Evolutionary conservation across 2,113 vertebrate genomes (phyloP).

Genomic region (Sinocyclocheilus anshuiensis): DNA sequence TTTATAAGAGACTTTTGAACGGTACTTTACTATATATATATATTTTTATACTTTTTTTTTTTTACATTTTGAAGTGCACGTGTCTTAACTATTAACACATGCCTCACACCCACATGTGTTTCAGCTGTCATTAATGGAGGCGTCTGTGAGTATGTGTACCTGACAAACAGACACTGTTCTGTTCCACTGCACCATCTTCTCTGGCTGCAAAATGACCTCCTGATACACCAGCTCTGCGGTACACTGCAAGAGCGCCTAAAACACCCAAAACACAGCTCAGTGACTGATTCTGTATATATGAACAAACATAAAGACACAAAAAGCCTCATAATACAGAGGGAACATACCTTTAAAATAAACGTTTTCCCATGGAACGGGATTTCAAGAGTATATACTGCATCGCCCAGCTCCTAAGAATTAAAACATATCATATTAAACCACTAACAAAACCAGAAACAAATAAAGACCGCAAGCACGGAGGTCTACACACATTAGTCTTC

Average conservation of each 20-base stretch:
- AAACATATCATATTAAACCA: conserved; percentile 8
- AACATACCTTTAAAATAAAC: conserved; percentile 93
- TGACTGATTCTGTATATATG: neutral
- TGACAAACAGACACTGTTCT: conserved; percentile 89
- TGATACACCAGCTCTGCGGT: conserved; percentile 91
- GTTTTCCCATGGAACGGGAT: conserved; percentile 93
- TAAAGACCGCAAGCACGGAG: neutral
- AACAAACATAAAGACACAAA: neutral
- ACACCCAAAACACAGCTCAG: neutral
- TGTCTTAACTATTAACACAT: neutral
- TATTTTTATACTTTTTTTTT: no score
- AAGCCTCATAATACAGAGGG: neutral
- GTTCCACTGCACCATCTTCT: conserved; percentile 97
- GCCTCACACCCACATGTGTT: neutral
- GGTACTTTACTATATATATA: no score
- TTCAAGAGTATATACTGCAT: conserved; percentile 90
- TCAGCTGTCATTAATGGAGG: neutral
- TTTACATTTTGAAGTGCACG: neutral
- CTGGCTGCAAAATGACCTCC: conserved; percentile 94
- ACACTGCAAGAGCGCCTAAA: conserved; percentile 91
- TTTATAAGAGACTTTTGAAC: no score
- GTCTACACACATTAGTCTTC: conserved; percentile 83
- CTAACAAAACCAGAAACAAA: neutral
- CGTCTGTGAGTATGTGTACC: conserved; percentile 69
- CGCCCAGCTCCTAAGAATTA: conserved; percentile 82